A percentile compares a stretch with the other conserved stretches of the same genome.
phyloP scores from a whole-genome alignment of 1,140 invertebrate genomes.

The Theocolax elegans region DNA sequence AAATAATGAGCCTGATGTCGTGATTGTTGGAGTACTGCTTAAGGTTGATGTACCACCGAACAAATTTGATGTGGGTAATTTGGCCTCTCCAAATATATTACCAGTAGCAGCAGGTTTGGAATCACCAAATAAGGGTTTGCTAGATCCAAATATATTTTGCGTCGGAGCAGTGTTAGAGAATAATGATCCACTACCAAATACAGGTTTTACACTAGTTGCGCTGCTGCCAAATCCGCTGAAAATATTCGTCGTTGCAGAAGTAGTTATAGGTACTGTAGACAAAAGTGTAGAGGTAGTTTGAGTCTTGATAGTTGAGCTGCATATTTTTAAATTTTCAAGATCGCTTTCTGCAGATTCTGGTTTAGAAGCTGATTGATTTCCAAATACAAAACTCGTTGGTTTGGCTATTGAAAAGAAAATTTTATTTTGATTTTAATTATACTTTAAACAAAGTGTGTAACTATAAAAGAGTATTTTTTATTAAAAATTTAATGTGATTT shows the following conservation, averaged over 20 bases:
- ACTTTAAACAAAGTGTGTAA: too few relatives aligned
- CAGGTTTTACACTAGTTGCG: background rate
- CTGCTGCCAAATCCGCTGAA: background rate
- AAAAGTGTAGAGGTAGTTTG: too few relatives aligned
- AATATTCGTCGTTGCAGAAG: constrained; percentile 19
- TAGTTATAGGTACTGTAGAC: background rate
- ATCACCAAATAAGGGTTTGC: background rate
- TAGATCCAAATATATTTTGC: too few relatives aligned
- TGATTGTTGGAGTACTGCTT: background rate
- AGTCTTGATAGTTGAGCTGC: constrained; percentile 44
- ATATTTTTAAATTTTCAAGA: constrained; percentile 54
- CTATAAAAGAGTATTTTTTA: background rate
- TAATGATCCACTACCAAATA: background rate
- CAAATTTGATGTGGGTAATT: constrained; percentile 5
- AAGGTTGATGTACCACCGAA: background rate
- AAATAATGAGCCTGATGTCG: background rate
- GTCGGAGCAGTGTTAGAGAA: background rate
- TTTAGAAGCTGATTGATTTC: background rate
- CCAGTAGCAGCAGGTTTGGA: background rate
- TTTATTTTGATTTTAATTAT: background rate
- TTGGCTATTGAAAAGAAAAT: constrained; percentile 2
- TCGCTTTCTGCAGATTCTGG: constrained; percentile 14
- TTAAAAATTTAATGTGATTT: background rate
- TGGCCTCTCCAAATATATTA: background rate
- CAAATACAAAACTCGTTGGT: constrained; percentile 33